Percentiles rank a stretch among this genome's conserved stretches.
phyloP scores from a whole-genome alignment of 2,888 invertebrate species.

The Notocelia uddmanniana region DNA sequence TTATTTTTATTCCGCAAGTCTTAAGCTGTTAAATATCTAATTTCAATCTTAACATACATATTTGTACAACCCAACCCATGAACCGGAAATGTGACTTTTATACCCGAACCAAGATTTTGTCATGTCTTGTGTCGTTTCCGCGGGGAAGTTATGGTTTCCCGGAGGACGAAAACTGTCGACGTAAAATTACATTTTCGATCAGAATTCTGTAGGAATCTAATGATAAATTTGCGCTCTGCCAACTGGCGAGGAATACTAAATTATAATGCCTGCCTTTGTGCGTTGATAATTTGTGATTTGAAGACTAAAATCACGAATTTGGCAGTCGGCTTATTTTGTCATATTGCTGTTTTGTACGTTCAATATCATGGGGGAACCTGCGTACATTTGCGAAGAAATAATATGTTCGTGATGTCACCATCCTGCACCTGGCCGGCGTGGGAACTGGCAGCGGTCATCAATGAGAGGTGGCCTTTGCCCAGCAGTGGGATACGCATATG shows the following conservation, averaged over 20 bases:
- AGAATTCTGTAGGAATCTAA: background rate
- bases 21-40: too few species aligned
- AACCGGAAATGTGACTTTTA: slow-evolving; percentile 3
- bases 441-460: too few species aligned
- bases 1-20: too few species aligned
- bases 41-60: background rate
- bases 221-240: background rate
- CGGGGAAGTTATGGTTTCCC: slow-evolving; percentile 8
- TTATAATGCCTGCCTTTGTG: background rate
- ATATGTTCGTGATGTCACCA: too few species aligned
- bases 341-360: too few species aligned
- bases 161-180: background rate
- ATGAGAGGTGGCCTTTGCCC: too few species aligned
- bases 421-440: too few species aligned
- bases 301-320: background rate
- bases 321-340: background rate
- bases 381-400: too few species aligned
- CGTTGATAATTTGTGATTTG: background rate
- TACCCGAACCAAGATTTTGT: background rate
- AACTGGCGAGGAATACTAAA: background rate
- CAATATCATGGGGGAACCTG: too few species aligned
- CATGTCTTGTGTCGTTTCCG: background rate
- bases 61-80: slow-evolving; percentile 1
- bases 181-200: slow-evolving; percentile 9
- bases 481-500: too few species aligned